Evolutionary conservation across 2,113 vertebrate species (phyloP).

Genomic region (Oophaga pumilio): DNA sequence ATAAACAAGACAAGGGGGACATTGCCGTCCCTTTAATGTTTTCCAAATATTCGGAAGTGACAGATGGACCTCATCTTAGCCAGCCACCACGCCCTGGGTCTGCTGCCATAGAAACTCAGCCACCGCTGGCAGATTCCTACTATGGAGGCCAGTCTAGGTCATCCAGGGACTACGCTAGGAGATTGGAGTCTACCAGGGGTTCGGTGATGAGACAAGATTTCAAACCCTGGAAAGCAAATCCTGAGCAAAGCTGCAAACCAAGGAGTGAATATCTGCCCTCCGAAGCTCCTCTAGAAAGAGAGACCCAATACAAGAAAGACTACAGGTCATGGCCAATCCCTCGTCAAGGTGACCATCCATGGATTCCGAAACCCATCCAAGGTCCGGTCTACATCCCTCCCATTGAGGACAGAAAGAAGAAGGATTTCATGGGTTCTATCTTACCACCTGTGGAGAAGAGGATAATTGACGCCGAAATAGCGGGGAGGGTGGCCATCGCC

Average conservation of each 20-base stretch:
- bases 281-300: conserved; percentile 86
- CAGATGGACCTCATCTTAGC: conserved; percentile 78
- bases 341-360: conserved; percentile 89
- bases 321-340: conserved; percentile 92
- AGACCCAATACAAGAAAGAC: conserved; percentile 98
- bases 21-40: conserved; percentile 94
- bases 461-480: not conserved
- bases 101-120: conserved; percentile 85
- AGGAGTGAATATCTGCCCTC: conserved; percentile 89
- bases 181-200: conserved; percentile 60
- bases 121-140: conserved; percentile 71
- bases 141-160: conserved; percentile 43
- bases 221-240: conserved; percentile 89
- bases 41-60: conserved; percentile 90
- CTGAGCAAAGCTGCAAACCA: conserved; percentile 91
- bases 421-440: conserved; percentile 44
- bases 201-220: conserved; percentile 96
- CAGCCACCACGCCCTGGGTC: conserved; percentile 70
- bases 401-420: conserved; percentile 46
- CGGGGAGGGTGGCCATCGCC: conserved; percentile 16
- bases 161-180: conserved; percentile 27
- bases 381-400: conserved; percentile 35
- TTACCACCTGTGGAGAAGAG: conserved; percentile 48
- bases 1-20: conserved; percentile 94
- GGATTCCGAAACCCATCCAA: conserved; percentile 84